Percentiles rank a stretch among this genome's conserved stretches.
These are phyloP conservation scores for Bubo bubo DNA, from an alignment of 2,113 vertebrate species.

Conservation along the genomic window DNA sequence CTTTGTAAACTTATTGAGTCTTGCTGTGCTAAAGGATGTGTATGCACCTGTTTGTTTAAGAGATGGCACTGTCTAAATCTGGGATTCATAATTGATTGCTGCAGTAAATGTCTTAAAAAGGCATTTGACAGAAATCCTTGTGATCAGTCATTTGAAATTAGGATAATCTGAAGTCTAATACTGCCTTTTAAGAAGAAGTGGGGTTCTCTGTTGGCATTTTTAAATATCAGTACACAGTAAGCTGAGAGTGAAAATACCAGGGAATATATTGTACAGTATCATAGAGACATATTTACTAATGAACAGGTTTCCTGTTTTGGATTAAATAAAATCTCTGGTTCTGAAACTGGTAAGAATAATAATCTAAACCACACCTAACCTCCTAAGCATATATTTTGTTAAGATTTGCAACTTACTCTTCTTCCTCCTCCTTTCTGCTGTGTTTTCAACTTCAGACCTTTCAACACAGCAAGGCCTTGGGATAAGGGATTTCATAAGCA, in stretches of 20 bases:
- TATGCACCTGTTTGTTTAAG: not conserved
- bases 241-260: not conserved
- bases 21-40: not conserved
- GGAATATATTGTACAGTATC: not conserved
- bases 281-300: not conserved
- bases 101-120: slow-evolving; percentile 32
- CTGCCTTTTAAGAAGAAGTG: not conserved
- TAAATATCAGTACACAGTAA: not conserved
- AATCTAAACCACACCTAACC: not conserved
- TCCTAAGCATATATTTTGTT: not conserved
- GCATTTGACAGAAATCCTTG: not conserved
- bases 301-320: not conserved
- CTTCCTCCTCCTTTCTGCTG: not conserved
- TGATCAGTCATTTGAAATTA: not conserved
- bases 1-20: slow-evolving; percentile 23
- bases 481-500: not conserved
- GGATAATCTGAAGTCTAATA: not conserved
- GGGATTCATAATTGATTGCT: slow-evolving; percentile 4
- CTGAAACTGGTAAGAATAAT: not conserved
- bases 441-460: not conserved
- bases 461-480: not conserved
- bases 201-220: not conserved
- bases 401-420: not conserved
- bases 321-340: not conserved
- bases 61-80: not conserved